Percentiles rank a stretch among this genome's conserved stretches.
Evolutionary conservation across 1,140 invertebrate species (phyloP).

Genomic region (Chionoecetes opilio): DNA sequence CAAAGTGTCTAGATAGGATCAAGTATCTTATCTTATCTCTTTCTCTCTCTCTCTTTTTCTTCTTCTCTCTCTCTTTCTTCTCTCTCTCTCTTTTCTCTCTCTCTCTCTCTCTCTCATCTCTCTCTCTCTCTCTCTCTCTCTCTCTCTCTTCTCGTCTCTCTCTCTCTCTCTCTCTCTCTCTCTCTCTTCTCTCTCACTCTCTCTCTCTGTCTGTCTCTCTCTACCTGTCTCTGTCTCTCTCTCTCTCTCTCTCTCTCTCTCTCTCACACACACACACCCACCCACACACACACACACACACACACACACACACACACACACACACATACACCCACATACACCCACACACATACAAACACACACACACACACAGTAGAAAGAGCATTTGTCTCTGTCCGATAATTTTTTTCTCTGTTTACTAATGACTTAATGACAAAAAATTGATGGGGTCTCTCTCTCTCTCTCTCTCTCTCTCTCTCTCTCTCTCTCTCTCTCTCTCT

Average conservation of each 20-base stretch:
- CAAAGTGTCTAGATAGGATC: too few species aligned
- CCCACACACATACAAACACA: too few species aligned
- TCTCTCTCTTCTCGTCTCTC: neutral
- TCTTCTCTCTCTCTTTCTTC: slow-evolving; percentile 29
- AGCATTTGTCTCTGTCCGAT: too few species aligned
- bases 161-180: slow-evolving; percentile 29
- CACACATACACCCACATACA: too few species aligned
- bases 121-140: neutral
- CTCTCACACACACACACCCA: neutral
- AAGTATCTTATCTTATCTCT: neutral
- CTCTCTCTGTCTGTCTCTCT: neutral
- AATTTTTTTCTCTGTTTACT: too few species aligned
- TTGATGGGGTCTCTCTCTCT: too few species aligned
- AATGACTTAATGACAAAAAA: too few species aligned
- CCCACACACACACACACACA: too few species aligned
- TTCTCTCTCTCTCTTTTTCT: neutral
- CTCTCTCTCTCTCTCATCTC: neutral
- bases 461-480: too few species aligned
- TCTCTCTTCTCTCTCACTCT: slow-evolving; percentile 28
- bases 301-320: too few species aligned
- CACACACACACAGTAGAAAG: neutral
- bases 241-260: slow-evolving; percentile 34
- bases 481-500: too few species aligned
- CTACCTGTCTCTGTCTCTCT: neutral
- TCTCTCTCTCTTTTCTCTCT: slow-evolving; percentile 38